Evolutionary conservation across 2,888 invertebrate species (phyloP), one percentile per base, ranked within the genome.

Genomic region (Drosophila dives): DNA sequence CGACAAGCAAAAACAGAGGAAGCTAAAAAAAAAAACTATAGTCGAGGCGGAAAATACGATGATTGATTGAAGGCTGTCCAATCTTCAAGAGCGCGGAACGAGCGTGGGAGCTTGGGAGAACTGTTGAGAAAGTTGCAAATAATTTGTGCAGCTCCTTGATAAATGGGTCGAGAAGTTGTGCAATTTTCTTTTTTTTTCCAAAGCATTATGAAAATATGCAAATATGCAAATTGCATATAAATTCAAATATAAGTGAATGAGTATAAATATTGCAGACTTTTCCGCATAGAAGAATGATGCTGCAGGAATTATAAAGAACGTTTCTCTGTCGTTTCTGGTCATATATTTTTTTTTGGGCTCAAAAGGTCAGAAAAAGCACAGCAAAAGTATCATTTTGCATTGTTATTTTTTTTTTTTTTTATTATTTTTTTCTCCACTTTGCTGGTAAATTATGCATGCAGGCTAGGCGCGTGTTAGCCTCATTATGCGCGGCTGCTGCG

Each of bases 391-490:
- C 53, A 58, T 64, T 51, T 59, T 49, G 40, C 42, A 38, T 45
- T 7, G 45, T 32, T 62, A n/a, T 60, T 51, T n/a, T 15, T 20
- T 2, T 17, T 1, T 23, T n/a, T n/a, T n/a, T n/a, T n/a, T n/a
- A n/a, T n/a, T n/a, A n/a, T n/a, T 38, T 12, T 17, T 26, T 15
- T 51, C 15, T 34, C 12, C 29, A 17, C 36, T 49, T 60, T 23
- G 49, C 79, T 81, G 74, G 68, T 87, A 72, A 89, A 87, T 87
- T 87, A 89, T 87, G 89, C 85, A 87, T 85, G 83, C 88, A 80
- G 83, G 83, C 83, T 78, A 72, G 85, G 76, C 83, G 77, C 75
- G 78, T 85, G 85, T 76, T 77, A 81, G 88, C 86, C 89, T 89
- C 88, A 87, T 87, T 87, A 86, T 87, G 86, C 86, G 76, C 82